Evolutionary conservation across 2,888 invertebrate species (phyloP).

Genomic region (Phytoseiulus persimilis): DNA sequence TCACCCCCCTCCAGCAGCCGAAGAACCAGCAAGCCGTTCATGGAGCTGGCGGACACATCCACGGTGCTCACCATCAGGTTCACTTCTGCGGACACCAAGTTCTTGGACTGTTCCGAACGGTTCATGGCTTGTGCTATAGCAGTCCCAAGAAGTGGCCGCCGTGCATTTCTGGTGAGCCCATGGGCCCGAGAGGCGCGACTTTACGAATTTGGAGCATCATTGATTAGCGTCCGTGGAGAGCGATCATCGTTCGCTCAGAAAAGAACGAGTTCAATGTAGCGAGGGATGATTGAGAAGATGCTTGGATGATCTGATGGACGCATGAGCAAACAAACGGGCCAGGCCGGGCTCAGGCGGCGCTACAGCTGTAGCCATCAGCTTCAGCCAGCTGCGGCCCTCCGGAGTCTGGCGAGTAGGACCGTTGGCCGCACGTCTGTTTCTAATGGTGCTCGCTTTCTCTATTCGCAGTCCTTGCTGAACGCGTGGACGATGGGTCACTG

Average conservation of each 20-base stretch:
- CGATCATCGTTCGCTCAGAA: too few species aligned
- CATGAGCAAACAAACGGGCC: not conserved
- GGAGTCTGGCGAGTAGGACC: not conserved
- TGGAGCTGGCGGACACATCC: constrained; percentile 26
- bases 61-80: constrained; percentile 27
- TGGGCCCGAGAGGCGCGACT: too few species aligned
- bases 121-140: constrained; percentile 28
- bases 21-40: constrained; percentile 17
- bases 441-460: not conserved
- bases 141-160: constrained; percentile 36
- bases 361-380: not conserved
- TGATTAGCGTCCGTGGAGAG: not conserved
- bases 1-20: constrained; percentile 24
- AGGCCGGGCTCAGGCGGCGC: not conserved
- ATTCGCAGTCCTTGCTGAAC: constrained; percentile 19
- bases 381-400: not conserved
- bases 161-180: constrained; percentile 27
- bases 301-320: not conserved
- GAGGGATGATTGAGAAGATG: not conserved
- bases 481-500: constrained; percentile 35
- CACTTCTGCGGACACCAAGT: constrained; percentile 33
- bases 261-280: too few species aligned
- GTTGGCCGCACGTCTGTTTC: not conserved
- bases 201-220: too few species aligned
- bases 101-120: constrained; percentile 30